A percentile compares a stretch with the other conserved stretches of the same genome.
phyloP scores from a whole-genome alignment of 2,888 invertebrate species.

The Caenorhabditis drosophilae region DNA sequence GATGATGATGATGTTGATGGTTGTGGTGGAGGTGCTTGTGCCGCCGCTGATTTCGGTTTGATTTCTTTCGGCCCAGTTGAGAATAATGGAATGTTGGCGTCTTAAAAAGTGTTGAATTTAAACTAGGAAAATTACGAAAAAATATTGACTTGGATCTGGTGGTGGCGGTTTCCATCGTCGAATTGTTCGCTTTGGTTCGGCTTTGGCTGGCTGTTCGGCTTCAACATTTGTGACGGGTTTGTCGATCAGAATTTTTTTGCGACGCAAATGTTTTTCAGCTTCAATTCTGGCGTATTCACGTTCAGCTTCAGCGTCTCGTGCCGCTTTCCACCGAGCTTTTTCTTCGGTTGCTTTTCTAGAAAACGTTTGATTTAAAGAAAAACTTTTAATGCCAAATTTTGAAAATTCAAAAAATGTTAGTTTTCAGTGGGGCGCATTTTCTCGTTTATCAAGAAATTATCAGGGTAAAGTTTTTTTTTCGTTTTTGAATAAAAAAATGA shows the following conservation, averaged over 20 bases:
- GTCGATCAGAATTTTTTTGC: slow-evolving; percentile 29
- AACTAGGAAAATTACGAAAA: background rate
- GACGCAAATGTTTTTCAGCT: slow-evolving; percentile 41
- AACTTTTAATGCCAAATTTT: too few species aligned
- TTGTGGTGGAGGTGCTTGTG: slow-evolving; percentile 8
- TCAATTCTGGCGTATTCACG: slow-evolving; percentile 43
- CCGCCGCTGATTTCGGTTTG: too few species aligned
- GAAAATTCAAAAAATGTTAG: too few species aligned
- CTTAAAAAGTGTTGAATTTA: slow-evolving; percentile 14
- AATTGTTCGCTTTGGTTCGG: slow-evolving; percentile 50
- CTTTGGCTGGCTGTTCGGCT: slow-evolving; percentile 18
- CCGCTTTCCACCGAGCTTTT: slow-evolving; percentile 56
- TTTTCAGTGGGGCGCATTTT: too few species aligned
- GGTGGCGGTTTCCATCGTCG: slow-evolving; percentile 45
- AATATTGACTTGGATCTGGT: slow-evolving; percentile 29
- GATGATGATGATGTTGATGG: slow-evolving; percentile 10
- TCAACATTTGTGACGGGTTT: slow-evolving; percentile 19
- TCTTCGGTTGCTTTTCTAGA: slow-evolving; percentile 62
- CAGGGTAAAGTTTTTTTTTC: too few species aligned
- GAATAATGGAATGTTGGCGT: slow-evolving; percentile 23
- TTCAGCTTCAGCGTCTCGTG: slow-evolving; percentile 52
- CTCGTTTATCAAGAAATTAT: too few species aligned
- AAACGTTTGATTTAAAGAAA: too few species aligned
- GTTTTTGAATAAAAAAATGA: too few species aligned
- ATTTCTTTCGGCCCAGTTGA: slow-evolving; percentile 29